Evolutionary conservation across 1,140 invertebrate species (phyloP).

Genomic region (Eciton burchellii): DNA sequence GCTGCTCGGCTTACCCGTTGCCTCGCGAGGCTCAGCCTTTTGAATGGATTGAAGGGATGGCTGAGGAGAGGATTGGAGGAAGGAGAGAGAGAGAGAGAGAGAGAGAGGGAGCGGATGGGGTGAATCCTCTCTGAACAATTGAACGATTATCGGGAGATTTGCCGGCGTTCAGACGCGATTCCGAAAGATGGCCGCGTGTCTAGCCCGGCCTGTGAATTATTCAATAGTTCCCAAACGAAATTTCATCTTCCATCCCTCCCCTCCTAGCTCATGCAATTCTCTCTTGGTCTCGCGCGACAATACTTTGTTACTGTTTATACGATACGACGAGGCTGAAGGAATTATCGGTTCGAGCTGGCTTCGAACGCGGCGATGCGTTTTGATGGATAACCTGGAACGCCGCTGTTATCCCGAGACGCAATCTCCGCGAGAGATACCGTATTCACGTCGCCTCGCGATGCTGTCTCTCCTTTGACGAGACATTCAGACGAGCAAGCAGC

Average conservation of each 20-base stretch:
- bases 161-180: conserved; percentile 47
- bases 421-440: neutral
- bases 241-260: conserved; percentile 10
- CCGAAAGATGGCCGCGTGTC: conserved; percentile 51
- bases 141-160: conserved; percentile 65
- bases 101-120: neutral
- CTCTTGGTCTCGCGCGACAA: conserved; percentile 2
- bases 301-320: conserved; percentile 47
- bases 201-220: conserved; percentile 45
- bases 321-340: neutral
- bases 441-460: neutral
- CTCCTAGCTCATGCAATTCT: conserved; percentile 16
- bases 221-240: conserved; percentile 47
- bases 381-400: neutral
- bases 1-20: conserved; percentile 37
- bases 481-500: neutral
- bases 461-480: neutral
- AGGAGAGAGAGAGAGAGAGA: too few species aligned
- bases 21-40: conserved; percentile 31
- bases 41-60: conserved; percentile 28
- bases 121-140: conserved; percentile 62
- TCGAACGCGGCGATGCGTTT: neutral
- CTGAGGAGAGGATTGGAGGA: neutral
- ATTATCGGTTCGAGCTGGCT: conserved; percentile 4
- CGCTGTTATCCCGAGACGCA: neutral